Evolutionary conservation across 1,140 invertebrate species (phyloP), one percentile per base, ranked within the genome.

Genomic region (Cydia pomonella): DNA sequence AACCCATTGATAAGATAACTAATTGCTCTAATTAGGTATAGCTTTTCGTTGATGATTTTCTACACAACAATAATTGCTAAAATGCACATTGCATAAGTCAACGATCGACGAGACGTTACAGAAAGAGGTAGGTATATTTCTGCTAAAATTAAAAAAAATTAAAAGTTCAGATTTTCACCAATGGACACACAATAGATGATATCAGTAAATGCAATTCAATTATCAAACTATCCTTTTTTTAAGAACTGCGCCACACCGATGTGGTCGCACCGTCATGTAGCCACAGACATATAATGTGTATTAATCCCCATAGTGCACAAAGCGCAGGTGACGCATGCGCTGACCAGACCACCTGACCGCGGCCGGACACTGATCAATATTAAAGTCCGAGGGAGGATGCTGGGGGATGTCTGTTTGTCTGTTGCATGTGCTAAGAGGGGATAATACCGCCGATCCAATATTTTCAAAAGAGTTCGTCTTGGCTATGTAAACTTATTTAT

Each of bases 301-400:
- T 18, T 21, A 23, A 21, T 59, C 53, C 53, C n/a, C 21, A 59
- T 59, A 53, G 50, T 59, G 53, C 53, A 72, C 71, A 72, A 73
- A 73, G 50, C 41, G 71, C 74, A 50, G 47, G 63, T 29, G 75
- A 87, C 91, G 91, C 91, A 92, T 92, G 91, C 91, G 91, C 86
- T 78, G 77, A 23, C 76, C 74, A 87, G 82, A 85, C 88, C 91
- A 92, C 91, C 91, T 92, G 91, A 92, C 91, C 91, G 91, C 91
- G 88, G 82, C 90, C 77, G 91, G 91, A 92, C 91, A 92, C 89
- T 92, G 91, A 92, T 92, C 91, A 92, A 92, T 92, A 92, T 92
- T 92, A 92, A 92, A 89, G 87, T 91, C 90, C 89, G 87, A 89
- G 89, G 91, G 89, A 90, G 91, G 88, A 91, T 88, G 86, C 85